phyloP scores from a whole-genome alignment of 2,797 vertebrate species.

The Acrossocheilus fasciatus region DNA sequence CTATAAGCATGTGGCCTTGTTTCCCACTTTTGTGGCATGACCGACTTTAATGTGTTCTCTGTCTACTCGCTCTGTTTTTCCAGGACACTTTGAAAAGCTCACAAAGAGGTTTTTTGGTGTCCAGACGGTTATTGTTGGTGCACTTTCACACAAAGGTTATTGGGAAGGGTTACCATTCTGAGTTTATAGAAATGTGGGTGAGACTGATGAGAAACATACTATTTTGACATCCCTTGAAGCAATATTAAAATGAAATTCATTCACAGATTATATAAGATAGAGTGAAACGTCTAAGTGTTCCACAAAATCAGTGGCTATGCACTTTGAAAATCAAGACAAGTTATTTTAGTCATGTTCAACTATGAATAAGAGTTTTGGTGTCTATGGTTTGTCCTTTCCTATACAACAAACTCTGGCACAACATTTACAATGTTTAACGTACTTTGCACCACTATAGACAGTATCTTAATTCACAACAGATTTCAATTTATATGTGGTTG shows the following conservation, averaged over 20 bases:
- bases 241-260: slow-evolving; percentile 36
- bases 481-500: background rate
- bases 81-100: slow-evolving; percentile 53
- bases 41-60: slow-evolving; percentile 71
- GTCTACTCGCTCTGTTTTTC: slow-evolving; percentile 52
- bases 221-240: slow-evolving; percentile 25
- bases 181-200: slow-evolving; percentile 42
- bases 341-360: background rate
- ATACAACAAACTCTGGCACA: background rate
- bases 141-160: slow-evolving; percentile 41
- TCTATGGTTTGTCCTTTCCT: slow-evolving; percentile 1
- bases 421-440: background rate
- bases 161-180: slow-evolving; percentile 29
- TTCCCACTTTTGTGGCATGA: slow-evolving; percentile 72
- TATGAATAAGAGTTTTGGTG: background rate
- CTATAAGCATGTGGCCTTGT: slow-evolving; percentile 72
- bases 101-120: slow-evolving; percentile 48
- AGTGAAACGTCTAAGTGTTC: background rate
- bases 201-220: slow-evolving; percentile 49
- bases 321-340: background rate
- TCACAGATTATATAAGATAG: slow-evolving; percentile 17
- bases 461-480: background rate
- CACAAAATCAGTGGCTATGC: background rate
- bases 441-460: background rate
- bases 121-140: slow-evolving; percentile 55